phyloP scores from a whole-genome alignment of 2,113 vertebrate species.

The Tyto alba region DNA sequence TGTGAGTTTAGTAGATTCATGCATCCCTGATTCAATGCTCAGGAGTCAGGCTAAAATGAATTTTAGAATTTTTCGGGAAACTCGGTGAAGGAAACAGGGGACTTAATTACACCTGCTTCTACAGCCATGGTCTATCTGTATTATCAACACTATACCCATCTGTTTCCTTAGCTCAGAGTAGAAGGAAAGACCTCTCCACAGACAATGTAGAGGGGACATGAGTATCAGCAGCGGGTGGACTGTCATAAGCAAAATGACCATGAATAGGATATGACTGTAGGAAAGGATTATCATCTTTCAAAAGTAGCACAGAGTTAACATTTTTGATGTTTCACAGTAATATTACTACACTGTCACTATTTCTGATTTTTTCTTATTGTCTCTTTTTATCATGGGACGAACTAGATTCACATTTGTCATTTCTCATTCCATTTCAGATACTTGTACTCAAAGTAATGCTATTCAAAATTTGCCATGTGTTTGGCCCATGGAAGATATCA shows the following conservation, averaged over 20 bases:
- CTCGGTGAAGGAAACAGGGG: background rate
- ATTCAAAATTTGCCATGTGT: background rate
- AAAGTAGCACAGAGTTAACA: background rate
- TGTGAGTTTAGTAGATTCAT: background rate
- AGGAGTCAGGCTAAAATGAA: background rate
- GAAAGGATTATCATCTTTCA: background rate
- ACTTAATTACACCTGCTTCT: background rate
- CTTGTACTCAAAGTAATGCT: background rate
- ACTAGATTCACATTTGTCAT: background rate
- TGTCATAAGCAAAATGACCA: background rate
- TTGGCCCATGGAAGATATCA: background rate
- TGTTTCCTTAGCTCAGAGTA: background rate
- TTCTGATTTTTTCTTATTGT: background rate
- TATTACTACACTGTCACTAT: background rate
- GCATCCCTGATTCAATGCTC: background rate
- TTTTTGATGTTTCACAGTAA: background rate
- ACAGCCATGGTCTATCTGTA: background rate
- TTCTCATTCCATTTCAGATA: background rate
- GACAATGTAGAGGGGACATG: background rate
- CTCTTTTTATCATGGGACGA: accelerated
- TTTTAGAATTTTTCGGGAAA: background rate
- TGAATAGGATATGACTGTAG: background rate
- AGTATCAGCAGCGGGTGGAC: background rate
- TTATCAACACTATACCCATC: accelerated
- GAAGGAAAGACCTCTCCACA: background rate